Evolutionary conservation across 2,888 invertebrate species (phyloP).

Genomic region (Blastobasis adustella): DNA sequence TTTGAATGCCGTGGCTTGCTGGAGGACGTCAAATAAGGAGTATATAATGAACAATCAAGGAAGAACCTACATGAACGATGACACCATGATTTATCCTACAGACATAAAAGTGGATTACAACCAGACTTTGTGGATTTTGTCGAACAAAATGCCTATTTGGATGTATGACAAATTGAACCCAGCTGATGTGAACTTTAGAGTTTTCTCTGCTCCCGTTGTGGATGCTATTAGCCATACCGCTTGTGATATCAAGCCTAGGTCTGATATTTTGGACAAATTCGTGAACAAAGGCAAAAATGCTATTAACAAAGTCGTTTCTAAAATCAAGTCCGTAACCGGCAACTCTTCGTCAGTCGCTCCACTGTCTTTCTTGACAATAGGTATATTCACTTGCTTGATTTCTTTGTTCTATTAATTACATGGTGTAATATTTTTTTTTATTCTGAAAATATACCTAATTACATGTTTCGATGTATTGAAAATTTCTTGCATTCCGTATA

Average conservation of each 20-base stretch:
- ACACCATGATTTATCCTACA: conserved; percentile 84
- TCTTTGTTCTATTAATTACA: background rate
- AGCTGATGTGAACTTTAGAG: conserved; percentile 81
- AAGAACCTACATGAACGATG: conserved; percentile 80
- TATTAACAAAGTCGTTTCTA: conserved; percentile 39
- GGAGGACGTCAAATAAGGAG: conserved; percentile 80
- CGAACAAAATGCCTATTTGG: conserved; percentile 81
- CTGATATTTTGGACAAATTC: conserved; percentile 72
- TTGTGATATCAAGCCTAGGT: conserved; percentile 77
- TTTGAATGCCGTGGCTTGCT: conserved; percentile 85
- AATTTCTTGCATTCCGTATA: too few relatives aligned
- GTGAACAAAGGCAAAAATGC: conserved; percentile 67
- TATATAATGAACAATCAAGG: conserved; percentile 83
- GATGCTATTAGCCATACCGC: conserved; percentile 83
- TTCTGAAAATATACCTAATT: too few relatives aligned
- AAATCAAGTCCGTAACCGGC: conserved; percentile 34
- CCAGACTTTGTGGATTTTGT: conserved; percentile 82
- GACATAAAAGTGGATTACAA: conserved; percentile 85
- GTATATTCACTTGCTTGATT: conserved; percentile 31
- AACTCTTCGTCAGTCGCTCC: background rate
- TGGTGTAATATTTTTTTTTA: too few relatives aligned
- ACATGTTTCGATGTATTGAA: too few relatives aligned
- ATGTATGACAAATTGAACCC: conserved; percentile 78
- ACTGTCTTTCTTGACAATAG: conserved; percentile 21
- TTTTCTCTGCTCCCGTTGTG: conserved; percentile 79